Evolutionary conservation across 2,888 invertebrate genomes (phyloP).

Genomic region (Brenthis daphne): DNA sequence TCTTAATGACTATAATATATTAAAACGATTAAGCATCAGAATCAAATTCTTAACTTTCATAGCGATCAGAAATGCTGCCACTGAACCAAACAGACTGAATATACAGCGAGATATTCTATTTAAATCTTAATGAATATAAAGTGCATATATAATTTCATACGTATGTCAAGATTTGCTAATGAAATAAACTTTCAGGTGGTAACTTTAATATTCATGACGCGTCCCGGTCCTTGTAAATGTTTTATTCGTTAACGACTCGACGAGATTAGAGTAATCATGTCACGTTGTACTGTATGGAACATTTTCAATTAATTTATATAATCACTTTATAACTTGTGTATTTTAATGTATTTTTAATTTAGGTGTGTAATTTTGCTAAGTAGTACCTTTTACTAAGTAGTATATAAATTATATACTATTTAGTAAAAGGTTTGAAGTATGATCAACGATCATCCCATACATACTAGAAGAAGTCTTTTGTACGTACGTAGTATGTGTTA

Average conservation of each 20-base stretch:
- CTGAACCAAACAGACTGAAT: too few species aligned
- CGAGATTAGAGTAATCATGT: constrained; percentile 77
- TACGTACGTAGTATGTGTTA: too few species aligned
- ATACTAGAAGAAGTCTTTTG: too few species aligned
- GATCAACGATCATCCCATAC: too few species aligned
- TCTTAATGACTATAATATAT: too few species aligned
- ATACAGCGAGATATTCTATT: neutral
- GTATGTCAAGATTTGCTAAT: constrained; percentile 62
- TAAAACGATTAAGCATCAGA: too few species aligned
- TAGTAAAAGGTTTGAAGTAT: too few species aligned
- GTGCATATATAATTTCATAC: constrained; percentile 42
- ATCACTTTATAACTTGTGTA: constrained; percentile 59
- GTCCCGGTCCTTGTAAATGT: constrained; percentile 74
- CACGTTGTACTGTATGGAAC: constrained; percentile 70
- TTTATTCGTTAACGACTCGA: constrained; percentile 79
- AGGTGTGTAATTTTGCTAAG: neutral
- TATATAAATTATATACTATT: too few species aligned
- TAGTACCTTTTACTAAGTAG: too few species aligned
- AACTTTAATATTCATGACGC: constrained; percentile 78
- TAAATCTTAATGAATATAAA: neutral
- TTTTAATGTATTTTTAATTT: constrained; percentile 9
- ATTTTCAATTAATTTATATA: constrained; percentile 72
- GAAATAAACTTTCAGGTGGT: constrained; percentile 76
- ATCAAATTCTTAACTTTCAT: too few species aligned
- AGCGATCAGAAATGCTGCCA: too few species aligned